Evolutionary conservation across 2,113 vertebrate genomes (phyloP).

Genomic region (Nothobranchius kuhntae): DNA sequence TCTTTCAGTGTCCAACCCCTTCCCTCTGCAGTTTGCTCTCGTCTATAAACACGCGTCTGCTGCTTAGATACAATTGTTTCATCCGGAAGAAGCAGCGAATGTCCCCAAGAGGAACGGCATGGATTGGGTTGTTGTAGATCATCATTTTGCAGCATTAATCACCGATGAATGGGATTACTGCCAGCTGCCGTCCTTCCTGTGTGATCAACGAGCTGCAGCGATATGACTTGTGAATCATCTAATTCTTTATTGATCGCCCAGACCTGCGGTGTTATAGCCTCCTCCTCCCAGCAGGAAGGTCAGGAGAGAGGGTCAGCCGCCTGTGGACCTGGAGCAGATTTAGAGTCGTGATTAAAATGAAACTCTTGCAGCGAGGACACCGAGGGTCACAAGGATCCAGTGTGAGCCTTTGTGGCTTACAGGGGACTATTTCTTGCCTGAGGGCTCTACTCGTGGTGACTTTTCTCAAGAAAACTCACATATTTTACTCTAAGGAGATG

Average conservation of each 20-base stretch:
- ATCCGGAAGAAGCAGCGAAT: conserved; percentile 16
- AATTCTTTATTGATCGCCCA: conserved; percentile 53
- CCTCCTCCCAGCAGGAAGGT: conserved; percentile 45
- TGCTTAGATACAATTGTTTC: conserved; percentile 10
- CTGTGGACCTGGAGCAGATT: conserved; percentile 44
- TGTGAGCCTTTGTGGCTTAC: conserved; percentile 25
- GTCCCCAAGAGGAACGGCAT: conserved; percentile 11
- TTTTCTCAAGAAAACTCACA: conserved; percentile 31
- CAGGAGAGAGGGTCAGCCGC: conserved; percentile 52
- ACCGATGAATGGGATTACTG: conserved; percentile 36
- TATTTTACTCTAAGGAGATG: conserved; percentile 14
- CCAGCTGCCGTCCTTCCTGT: conserved; percentile 28
- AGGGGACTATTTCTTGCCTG: conserved; percentile 15
- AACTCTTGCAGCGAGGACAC: conserved; percentile 39
- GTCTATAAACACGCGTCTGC: conserved; percentile 2
- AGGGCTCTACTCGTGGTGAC: conserved; percentile 21
- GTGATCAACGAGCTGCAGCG: conserved; percentile 39
- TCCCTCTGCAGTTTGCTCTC: neutral
- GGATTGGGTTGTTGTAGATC: conserved; percentile 29
- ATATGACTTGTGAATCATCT: conserved; percentile 56
- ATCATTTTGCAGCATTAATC: conserved; percentile 50
- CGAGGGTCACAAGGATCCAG: conserved; percentile 33
- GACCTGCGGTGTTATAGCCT: conserved; percentile 23
- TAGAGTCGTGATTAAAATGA: conserved; percentile 63
- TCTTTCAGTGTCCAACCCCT: neutral